Evolutionary conservation across 2,113 vertebrate species (phyloP).

Genomic region (Python bivittatus): DNA sequence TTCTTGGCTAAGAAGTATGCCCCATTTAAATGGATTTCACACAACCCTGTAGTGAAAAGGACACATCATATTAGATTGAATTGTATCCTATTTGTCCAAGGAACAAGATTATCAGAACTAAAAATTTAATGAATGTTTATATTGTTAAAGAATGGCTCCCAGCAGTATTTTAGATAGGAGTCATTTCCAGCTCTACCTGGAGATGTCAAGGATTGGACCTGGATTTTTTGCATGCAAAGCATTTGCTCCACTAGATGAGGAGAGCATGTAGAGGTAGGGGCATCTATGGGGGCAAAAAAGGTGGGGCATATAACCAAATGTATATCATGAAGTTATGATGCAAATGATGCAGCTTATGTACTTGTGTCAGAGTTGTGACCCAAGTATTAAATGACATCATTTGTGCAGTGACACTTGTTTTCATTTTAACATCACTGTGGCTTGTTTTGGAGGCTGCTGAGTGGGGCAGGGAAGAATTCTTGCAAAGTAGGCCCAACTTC

Average conservation of each 20-base stretch:
- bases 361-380: background rate
- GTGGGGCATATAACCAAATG: background rate
- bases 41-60: background rate
- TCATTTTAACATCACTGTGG: background rate
- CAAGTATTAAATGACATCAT: background rate
- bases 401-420: background rate
- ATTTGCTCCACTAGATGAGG: background rate
- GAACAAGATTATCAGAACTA: background rate
- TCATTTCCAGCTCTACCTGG: background rate
- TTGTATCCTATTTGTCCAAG: background rate
- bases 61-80: background rate
- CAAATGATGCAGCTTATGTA: background rate
- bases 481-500: background rate
- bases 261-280: background rate
- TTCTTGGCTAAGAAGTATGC: background rate
- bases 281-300: background rate
- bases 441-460: background rate
- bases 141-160: background rate
- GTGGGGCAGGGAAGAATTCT: background rate
- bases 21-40: background rate
- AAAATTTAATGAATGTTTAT: background rate
- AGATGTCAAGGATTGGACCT: background rate
- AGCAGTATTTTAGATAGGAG: background rate
- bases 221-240: background rate
- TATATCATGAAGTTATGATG: background rate